Evolutionary conservation across 2,888 invertebrate genomes (phyloP).

Genomic region (Pachycephus smyrnensis): DNA sequence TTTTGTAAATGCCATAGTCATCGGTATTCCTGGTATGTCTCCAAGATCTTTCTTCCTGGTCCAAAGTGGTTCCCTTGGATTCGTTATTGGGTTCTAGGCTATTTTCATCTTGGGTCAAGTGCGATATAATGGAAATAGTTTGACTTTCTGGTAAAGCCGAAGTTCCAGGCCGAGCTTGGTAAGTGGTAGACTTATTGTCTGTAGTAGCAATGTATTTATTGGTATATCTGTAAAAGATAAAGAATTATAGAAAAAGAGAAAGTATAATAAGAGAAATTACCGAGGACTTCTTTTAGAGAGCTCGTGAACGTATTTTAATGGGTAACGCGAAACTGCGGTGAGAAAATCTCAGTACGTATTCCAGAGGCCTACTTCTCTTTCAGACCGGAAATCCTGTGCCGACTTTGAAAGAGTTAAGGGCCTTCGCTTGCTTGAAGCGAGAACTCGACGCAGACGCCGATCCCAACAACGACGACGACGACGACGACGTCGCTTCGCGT

Average conservation of each 20-base stretch:
- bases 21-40: neutral
- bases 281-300: neutral
- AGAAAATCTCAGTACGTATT: neutral
- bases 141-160: neutral
- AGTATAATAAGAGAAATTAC: neutral
- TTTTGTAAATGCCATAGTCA: neutral
- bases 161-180: neutral
- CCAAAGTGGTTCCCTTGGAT: neutral
- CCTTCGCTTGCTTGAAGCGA: neutral
- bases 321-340: neutral
- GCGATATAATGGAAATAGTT: neutral
- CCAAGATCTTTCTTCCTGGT: neutral
- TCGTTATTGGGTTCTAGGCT: neutral
- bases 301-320: neutral
- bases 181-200: neutral
- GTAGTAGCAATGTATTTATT: neutral
- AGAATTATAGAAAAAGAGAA: neutral
- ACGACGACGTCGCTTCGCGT: neutral
- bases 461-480: neutral
- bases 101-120: neutral
- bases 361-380: neutral
- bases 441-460: neutral
- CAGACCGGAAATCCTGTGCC: neutral
- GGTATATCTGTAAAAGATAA: neutral
- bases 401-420: neutral